phyloP scores from a whole-genome alignment of 2,113 vertebrate species.

The Phocoena sinus region DNA sequence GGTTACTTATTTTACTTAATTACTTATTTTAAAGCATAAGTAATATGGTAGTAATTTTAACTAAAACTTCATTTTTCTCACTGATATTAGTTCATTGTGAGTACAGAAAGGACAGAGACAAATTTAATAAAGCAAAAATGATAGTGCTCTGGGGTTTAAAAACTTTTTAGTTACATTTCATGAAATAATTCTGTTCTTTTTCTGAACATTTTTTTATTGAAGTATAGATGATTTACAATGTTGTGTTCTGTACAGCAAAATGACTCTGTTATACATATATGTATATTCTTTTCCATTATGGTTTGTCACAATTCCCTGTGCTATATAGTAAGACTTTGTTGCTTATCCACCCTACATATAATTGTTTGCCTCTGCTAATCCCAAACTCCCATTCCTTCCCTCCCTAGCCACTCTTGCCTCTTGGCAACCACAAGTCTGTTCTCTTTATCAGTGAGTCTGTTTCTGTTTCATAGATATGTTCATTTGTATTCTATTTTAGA shows the following conservation, averaged over 20 bases:
- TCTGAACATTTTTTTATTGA: not conserved
- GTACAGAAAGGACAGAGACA: not conserved
- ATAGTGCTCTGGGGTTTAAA: not conserved
- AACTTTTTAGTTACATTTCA: not conserved
- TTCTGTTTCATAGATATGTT: not conserved
- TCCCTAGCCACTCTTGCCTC: not conserved
- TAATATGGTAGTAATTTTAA: not conserved
- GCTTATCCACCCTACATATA: not conserved
- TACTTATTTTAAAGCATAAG: not conserved
- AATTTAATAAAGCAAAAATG: not conserved
- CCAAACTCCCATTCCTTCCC: not conserved
- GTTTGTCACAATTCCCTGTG: too few relatives aligned
- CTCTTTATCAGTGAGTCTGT: not conserved
- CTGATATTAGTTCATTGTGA: not conserved
- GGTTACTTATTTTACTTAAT: too few relatives aligned
- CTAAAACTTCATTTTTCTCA: not conserved
- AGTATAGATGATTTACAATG: not conserved
- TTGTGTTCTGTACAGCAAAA: not conserved
- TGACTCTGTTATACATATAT: not conserved
- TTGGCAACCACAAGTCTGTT: not conserved
- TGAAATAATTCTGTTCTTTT: not conserved
- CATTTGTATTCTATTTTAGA: not conserved
- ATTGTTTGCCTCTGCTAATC: not conserved
- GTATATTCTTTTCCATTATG: too few relatives aligned
- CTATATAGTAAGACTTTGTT: too few relatives aligned